Evolutionary conservation across 2,113 vertebrate genomes (phyloP), one percentile per base, ranked within the genome.

Genomic region (Gulo gulo): DNA sequence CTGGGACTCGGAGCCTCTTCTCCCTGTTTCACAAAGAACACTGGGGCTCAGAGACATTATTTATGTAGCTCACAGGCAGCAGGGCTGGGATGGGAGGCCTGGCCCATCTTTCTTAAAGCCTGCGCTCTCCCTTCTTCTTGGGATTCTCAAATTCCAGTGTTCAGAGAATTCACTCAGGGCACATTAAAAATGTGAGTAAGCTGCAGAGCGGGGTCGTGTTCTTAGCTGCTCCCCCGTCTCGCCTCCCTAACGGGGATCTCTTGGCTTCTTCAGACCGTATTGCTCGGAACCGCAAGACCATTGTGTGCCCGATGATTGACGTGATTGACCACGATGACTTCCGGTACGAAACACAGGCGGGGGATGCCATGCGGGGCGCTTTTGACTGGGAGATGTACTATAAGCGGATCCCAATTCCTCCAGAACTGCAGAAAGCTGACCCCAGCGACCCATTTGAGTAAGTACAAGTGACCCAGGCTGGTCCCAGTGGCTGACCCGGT

Each of bases 371-470:
- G 99, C 97, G 99, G 88, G 99, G 99, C 0, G 99, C 99, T 1
- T 99, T 99, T 31, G 99, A 99, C 99, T 99, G 99, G 99, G 99
- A 99, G 98, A 99, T 99, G 99, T 99, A 99, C 98, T 99, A 99
- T 99, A 99, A 99, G 92, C 99, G 99, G 74, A 99, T 99, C 97
- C 99, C 99, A 1, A 99, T 99, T 97, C 99, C 99, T 24, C n/a
- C 99, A 0, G 99, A 99, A 96, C 97, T 99, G 83, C 99, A 99
- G 98, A 99, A 99, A 86, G 89, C 93, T 7, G 99, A 99, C 98
- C 99, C 99, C 98, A 99, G 99, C 11, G 99, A 99, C 91, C 99
- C 99, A 12, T 99, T 99, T 78, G 99, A 99, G 99, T 99, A 98
- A 99, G 99, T 99, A 93, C 6, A 9, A 74, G 79, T 69, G 78